Evolutionary conservation across 1,140 invertebrate species (phyloP).

Genomic region (Sitodiplosis mosellana): DNA sequence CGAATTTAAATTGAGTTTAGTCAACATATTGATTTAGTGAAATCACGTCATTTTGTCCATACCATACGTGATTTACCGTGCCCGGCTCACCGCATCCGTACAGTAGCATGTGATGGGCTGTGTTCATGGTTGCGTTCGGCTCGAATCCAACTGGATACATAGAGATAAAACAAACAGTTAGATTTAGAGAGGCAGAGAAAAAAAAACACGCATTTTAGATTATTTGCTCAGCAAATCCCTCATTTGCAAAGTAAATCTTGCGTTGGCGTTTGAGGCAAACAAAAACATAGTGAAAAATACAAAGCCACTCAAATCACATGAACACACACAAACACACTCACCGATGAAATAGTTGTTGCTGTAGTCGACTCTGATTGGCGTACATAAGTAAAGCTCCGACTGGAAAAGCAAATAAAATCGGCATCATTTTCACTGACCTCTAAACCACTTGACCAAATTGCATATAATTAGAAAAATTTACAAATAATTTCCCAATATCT

Average conservation of each 20-base stretch:
- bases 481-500: too few relatives aligned
- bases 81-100: constrained; percentile 85
- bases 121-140: constrained; percentile 78
- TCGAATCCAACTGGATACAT: constrained; percentile 66
- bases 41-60: constrained; percentile 11
- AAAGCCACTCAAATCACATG: neutral
- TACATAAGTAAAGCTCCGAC: constrained; percentile 73
- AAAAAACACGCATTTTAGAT: constrained; percentile 1
- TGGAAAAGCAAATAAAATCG: constrained; percentile 26
- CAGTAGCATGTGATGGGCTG: constrained; percentile 89
- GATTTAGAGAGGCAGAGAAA: too few relatives aligned
- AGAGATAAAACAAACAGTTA: neutral
- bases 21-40: neutral
- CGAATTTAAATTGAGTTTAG: neutral
- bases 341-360: constrained; percentile 55
- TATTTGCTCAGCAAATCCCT: too few relatives aligned
- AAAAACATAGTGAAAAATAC: neutral
- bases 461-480: too few relatives aligned
- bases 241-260: too few relatives aligned
- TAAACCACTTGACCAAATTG: too few relatives aligned
- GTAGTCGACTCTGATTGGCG: constrained; percentile 54
- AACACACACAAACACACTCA: constrained; percentile 22
- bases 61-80: constrained; percentile 59
- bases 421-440: too few relatives aligned
- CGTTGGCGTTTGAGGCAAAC: too few relatives aligned